Evolutionary conservation across 53 echinoderm and acorn worm genomes (phyloP).

Genomic region (Echinometra lucunter): DNA sequence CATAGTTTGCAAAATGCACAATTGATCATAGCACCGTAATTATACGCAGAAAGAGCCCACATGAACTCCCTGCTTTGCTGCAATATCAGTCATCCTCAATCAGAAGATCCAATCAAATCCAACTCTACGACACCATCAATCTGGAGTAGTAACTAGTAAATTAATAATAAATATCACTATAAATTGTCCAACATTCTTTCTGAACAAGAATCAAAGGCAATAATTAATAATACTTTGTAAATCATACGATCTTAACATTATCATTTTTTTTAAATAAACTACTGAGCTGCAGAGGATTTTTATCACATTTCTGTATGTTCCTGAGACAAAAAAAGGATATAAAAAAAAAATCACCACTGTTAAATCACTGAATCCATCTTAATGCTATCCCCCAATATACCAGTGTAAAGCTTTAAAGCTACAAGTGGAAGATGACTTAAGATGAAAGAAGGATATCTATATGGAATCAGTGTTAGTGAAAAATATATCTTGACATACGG

Average conservation of each 20-base stretch:
- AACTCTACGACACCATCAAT: background rate
- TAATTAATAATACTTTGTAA: background rate
- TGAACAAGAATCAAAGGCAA: background rate
- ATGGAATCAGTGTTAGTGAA: background rate
- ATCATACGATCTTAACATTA: too few relatives aligned
- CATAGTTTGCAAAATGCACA: background rate
- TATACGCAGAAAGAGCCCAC: background rate
- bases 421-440: background rate
- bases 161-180: background rate
- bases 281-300: background rate
- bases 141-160: background rate
- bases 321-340: background rate
- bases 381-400: background rate
- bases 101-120: background rate
- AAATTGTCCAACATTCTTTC: background rate
- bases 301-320: background rate
- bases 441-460: background rate
- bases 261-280: too few relatives aligned
- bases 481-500: background rate
- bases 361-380: too few relatives aligned
- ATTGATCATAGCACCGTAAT: background rate
- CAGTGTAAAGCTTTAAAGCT: background rate
- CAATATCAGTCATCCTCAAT: background rate
- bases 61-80: background rate
- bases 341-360: background rate